Percentiles rank a stretch among this genome's conserved stretches.
Conservation (phyloP, 1,140 invertebrate species). For the Sweltsa coloradensis region DNA sequence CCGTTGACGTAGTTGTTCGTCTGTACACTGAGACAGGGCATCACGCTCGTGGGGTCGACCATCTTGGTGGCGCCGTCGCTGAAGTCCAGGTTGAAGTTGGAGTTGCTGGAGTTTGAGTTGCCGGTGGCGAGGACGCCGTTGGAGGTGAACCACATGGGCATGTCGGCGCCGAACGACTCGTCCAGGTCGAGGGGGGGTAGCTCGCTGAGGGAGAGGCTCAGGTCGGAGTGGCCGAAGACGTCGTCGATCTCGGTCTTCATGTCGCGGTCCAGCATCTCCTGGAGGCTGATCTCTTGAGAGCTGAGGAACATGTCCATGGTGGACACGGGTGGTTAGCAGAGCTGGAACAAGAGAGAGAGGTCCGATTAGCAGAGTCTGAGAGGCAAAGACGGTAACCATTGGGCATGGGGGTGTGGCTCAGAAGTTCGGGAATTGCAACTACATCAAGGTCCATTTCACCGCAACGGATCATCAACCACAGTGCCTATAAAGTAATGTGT, state of each 20-base stretch:
- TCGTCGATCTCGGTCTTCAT: conserved; percentile 70
- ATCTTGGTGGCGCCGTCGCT: no score
- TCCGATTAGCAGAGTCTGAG: no score
- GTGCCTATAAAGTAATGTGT: no score
- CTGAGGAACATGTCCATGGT: conserved; percentile 41
- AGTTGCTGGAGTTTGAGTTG: conserved; percentile 18
- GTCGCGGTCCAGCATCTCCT: conserved; percentile 68
- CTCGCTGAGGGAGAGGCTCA: conserved; percentile 7
- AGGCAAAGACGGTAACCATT: no score
- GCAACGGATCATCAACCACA: no score
- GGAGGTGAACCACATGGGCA: conserved; percentile 17
- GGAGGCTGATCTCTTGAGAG: conserved; percentile 46
- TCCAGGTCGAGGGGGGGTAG: conserved; percentile 9
- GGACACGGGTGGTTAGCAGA: no score
- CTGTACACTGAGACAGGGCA: no score
- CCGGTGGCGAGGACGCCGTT: conserved; percentile 6
- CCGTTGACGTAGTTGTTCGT: no score
- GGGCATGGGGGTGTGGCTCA: no score
- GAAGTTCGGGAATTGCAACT: no score
- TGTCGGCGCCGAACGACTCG: conserved; percentile 6
- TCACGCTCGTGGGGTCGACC: conserved; percentile 66
- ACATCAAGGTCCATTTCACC: no score
- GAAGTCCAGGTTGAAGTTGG: conserved; percentile 50
- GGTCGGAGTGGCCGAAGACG: conserved; percentile 44
- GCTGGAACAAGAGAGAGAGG: no score